Conservation (phyloP, 1,140 invertebrate genomes). For the Aleiodes sp. region DNA sequence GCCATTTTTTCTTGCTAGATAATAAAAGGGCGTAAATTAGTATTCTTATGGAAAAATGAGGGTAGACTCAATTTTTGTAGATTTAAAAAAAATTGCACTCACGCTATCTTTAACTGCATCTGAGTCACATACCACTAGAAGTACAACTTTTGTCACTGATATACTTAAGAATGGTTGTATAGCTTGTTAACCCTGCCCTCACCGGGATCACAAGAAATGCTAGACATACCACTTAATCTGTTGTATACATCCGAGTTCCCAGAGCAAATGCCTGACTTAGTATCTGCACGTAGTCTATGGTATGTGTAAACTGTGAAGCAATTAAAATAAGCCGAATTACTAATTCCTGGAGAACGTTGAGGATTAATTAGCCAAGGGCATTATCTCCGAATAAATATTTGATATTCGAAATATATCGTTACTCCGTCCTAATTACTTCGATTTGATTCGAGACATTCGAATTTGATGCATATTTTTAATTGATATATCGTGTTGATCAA, state of each 20-base stretch:
- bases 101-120: conserved; percentile 22
- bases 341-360: neutral
- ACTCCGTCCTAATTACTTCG: neutral
- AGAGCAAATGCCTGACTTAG: conserved; percentile 15
- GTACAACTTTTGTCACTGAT: conserved; percentile 7
- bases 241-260: conserved; percentile 26
- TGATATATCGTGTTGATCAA: no score
- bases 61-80: no score
- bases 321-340: conserved; percentile 1
- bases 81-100: no score
- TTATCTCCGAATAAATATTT: neutral
- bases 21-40: no score
- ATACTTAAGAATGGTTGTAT: neutral
- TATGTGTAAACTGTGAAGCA: conserved; percentile 26
- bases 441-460: neutral
- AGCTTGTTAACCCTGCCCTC: conserved; percentile 31
- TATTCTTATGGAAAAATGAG: no score
- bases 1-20: no score
- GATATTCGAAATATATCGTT: neutral
- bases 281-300: conserved; percentile 6
- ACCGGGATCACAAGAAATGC: conserved; percentile 32
- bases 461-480: no score
- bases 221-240: conserved; percentile 30
- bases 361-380: neutral
- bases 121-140: conserved; percentile 13